phyloP scores from a whole-genome alignment of 2,888 invertebrate genomes.

The Branchellion lobata region DNA sequence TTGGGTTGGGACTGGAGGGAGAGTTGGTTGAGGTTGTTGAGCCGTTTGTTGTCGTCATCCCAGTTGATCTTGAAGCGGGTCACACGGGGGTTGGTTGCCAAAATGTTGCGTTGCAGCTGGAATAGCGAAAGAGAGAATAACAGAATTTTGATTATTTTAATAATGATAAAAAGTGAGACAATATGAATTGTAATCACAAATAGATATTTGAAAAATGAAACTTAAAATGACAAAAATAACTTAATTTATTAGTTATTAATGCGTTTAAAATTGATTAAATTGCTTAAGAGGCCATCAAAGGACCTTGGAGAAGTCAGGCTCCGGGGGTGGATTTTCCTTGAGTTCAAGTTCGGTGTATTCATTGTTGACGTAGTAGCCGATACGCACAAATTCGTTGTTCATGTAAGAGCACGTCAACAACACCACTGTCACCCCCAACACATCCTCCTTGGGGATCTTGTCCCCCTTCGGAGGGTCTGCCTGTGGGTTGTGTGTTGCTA shows the following conservation, averaged over 20 bases:
- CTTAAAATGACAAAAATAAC: neutral
- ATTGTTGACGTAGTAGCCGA: conserved; percentile 97
- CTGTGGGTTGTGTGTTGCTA: conserved; percentile 66
- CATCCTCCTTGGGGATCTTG: conserved; percentile 91
- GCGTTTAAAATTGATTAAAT: too few relatives aligned
- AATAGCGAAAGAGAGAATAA: too few relatives aligned
- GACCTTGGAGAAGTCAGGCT: conserved; percentile 92
- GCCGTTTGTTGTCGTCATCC: conserved; percentile 65
- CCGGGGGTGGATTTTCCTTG: conserved; percentile 87
- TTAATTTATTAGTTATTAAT: too few relatives aligned
- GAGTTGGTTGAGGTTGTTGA: conserved; percentile 48
- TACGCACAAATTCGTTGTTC: conserved; percentile 86
- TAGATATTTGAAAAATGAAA: too few relatives aligned
- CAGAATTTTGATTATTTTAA: too few relatives aligned
- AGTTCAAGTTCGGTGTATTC: conserved; percentile 91
- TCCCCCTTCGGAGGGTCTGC: conserved; percentile 91
- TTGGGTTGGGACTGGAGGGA: conserved; percentile 30
- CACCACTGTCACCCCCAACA: conserved; percentile 96
- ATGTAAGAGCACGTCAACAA: conserved; percentile 89
- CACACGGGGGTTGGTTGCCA: conserved; percentile 87
- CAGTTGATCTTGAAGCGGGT: conserved; percentile 96
- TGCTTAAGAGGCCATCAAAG: too few relatives aligned
- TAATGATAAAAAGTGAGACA: neutral
- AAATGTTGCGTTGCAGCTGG: conserved; percentile 74
- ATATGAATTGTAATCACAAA: neutral